A percentile compares a stretch with the other conserved stretches of the same genome.
These are phyloP conservation scores for Indicator maculatus DNA, from an alignment of 2,113 vertebrate species.

Conservation along the genomic window DNA sequence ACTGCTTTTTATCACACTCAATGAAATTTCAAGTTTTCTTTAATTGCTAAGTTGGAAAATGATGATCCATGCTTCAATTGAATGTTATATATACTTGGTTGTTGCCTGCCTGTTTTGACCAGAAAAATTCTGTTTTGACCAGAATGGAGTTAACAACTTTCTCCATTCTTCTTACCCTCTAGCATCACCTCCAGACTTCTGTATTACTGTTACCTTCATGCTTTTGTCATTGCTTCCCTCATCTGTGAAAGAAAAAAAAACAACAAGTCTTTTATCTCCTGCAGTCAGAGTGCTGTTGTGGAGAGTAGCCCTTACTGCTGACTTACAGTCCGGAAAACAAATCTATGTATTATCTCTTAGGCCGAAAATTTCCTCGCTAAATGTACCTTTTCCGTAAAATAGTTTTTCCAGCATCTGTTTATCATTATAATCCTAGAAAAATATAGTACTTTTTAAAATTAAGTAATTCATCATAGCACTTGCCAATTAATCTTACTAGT, in stretches of 20 bases:
- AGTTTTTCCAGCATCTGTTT: neutral
- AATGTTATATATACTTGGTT: neutral
- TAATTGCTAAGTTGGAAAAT: neutral
- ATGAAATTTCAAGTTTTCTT: neutral
- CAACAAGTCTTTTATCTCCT: constrained; percentile 42
- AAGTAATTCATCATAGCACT: neutral
- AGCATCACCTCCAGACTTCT: constrained; percentile 44
- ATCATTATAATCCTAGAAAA: neutral
- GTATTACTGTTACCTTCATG: constrained; percentile 43
- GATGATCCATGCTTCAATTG: neutral
- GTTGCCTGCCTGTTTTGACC: constrained; percentile 2
- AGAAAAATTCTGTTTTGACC: neutral
- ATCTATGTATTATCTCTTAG: neutral
- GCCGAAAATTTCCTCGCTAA: neutral
- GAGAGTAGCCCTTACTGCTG: constrained; percentile 43
- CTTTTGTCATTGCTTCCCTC: constrained; percentile 60
- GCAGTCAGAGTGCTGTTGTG: constrained; percentile 28
- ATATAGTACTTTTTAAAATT: neutral
- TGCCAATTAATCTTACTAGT: constrained; percentile 13
- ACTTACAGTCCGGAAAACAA: constrained; percentile 1
- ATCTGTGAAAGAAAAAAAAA: constrained; percentile 16
- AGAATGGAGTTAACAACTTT: constrained; percentile 19
- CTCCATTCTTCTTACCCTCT: neutral
- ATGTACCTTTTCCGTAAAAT: neutral
- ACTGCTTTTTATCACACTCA: neutral